Base-by-base conservation (phyloP, 2,888 invertebrate species). In the Conomelus anceps region DNA sequence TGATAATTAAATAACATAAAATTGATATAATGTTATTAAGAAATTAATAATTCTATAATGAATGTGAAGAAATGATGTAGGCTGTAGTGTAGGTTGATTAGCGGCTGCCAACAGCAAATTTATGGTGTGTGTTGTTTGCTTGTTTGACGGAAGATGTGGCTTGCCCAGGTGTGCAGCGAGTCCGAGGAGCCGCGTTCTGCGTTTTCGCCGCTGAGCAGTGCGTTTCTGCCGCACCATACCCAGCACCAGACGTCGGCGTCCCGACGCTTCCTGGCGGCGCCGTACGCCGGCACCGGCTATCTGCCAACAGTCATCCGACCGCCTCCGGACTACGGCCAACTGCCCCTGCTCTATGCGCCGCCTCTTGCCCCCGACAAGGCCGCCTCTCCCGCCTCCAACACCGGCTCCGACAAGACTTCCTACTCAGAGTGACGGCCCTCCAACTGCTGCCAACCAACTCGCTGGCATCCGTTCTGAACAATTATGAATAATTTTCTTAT, bases 201-300 rank as follows among this genome's bases (percentile, higher is more conserved):
- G 9, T 97, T 97, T 93, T 97, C 97, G 0, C 97, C 97, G 0
- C 93, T 97, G 91, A 92, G 92, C 9, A 34, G 34, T 17, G 34
- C 34, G 34, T 34, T 34, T 17, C 34, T 34, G 34, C 92, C 93
- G 0, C 92, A 93, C 26, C 92, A 93, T 87, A 90, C 91, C 26
- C 91, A 92, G 23, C 94, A 95, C 0, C 89, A 88, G n/a, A 95
- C 93, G 92, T 93, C 93, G 90, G 94, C 94, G 1, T 91, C 91
- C 17, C 95, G 97, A 92, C 94, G 97, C 90, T 97, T 97, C 93
- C 93, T 97, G 0, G 96, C 97, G 0, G 97, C 97, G 0, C 97
- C 97, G 0, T 97, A 97, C 92, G 95, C 96, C 22, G 97, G 97
- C 4, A 97, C 97, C 0, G 97, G 97, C 0, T 97, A 97, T 92